A percentile compares a stretch with the other conserved stretches of the same genome.
phyloP scores from a whole-genome alignment of 2,113 vertebrate species.

The Siniperca knerii region DNA sequence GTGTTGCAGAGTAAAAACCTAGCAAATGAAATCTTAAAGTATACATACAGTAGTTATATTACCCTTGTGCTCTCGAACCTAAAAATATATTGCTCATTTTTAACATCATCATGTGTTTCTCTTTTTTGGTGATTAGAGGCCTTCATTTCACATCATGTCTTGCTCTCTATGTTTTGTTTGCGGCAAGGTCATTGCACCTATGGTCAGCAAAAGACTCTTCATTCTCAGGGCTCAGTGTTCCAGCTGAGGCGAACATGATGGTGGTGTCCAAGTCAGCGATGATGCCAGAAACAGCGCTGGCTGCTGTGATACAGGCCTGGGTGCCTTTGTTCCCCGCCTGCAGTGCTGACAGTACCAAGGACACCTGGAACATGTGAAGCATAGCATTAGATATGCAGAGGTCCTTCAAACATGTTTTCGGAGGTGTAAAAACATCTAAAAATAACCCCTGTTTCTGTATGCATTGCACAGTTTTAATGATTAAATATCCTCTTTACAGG shows the following conservation, averaged over 20 bases:
- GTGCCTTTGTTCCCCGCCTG: conserved; percentile 99
- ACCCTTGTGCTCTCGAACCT: background rate
- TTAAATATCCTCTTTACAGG: background rate
- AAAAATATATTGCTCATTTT: conserved; percentile 9
- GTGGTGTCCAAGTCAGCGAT: conserved; percentile 99
- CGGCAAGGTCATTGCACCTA: conserved; percentile 84
- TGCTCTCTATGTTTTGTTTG: conserved; percentile 1
- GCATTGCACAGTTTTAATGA: conserved; percentile 9
- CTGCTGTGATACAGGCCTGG: conserved; percentile 97
- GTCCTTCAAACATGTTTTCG: conserved; percentile 19
- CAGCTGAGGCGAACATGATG: conserved; percentile 99
- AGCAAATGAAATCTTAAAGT: background rate
- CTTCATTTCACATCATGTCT: background rate
- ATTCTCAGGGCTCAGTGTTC: conserved; percentile 95
- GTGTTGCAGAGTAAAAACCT: background rate
- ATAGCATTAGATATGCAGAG: conserved; percentile 18
- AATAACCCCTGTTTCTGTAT: background rate
- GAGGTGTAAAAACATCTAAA: background rate
- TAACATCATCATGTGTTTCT: background rate
- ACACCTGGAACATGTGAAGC: conserved; percentile 86
- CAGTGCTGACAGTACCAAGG: conserved; percentile 95
- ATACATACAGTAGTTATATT: background rate
- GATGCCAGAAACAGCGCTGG: conserved; percentile 95
- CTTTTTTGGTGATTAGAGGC: background rate
- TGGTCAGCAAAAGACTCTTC: conserved; percentile 98